phyloP scores from a whole-genome alignment of 2,113 vertebrate species.

The Gopherus flavomarginatus region DNA sequence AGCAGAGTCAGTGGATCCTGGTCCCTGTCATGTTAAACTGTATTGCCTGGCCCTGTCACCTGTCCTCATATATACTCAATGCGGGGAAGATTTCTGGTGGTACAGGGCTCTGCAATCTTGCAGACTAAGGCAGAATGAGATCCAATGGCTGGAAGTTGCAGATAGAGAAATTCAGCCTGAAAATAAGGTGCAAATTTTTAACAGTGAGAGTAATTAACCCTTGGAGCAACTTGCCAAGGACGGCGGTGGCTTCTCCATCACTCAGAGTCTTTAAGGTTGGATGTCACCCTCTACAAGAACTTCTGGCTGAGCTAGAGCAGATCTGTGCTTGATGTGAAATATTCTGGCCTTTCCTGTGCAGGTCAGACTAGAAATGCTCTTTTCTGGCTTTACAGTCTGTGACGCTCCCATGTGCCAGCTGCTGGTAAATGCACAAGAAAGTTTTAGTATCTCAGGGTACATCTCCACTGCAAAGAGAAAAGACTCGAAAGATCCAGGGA shows the following conservation, averaged over 20 bases:
- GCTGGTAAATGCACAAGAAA: neutral
- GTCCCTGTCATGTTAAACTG: neutral
- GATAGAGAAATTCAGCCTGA: neutral
- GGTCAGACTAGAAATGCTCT: neutral
- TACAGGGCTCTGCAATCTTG: neutral
- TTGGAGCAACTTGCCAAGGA: neutral
- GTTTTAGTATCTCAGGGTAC: too few relatives aligned
- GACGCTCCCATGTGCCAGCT: neutral
- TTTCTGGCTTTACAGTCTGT: too few relatives aligned
- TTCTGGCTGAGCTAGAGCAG: too few relatives aligned
- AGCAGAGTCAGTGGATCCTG: neutral
- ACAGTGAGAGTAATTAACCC: neutral
- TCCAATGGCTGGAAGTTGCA: neutral
- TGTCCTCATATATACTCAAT: neutral
- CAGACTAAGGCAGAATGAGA: neutral
- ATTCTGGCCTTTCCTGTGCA: neutral
- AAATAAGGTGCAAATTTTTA: neutral
- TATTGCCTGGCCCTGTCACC: neutral
- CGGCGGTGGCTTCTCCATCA: too few relatives aligned
- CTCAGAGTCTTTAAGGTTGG: too few relatives aligned
- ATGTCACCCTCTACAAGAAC: too few relatives aligned
- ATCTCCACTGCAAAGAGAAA: too few relatives aligned
- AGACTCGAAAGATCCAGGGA: too few relatives aligned
- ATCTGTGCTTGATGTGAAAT: neutral
- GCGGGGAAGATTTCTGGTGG: neutral